Base-by-base conservation (phyloP, 2,888 invertebrate species). In the Beris morrisii region DNA sequence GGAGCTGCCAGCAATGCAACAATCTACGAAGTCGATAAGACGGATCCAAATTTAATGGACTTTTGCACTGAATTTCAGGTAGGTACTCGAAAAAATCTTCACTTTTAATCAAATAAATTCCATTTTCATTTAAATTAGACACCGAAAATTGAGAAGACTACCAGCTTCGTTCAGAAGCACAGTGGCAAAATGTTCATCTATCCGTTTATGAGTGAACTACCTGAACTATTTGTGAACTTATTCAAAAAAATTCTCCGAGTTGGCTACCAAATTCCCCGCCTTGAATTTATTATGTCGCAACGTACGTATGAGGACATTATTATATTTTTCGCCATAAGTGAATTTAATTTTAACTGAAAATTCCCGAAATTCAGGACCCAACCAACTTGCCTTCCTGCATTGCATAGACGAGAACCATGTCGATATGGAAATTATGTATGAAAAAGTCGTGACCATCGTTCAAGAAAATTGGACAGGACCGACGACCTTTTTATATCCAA, bases 251-350 rank as follows among this genome's bases (percentile, higher is more conserved):
- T 81, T n/a, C 66, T 81, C 32, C 73, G 75, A 31, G 81, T 81
- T 6, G 81, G 79, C 4, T 80, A 78, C 67, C 70, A 78, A 9
- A 77, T 81, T 68, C 81, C 81, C 6, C 74, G 79, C 0, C 70
- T 81, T 3, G 81, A 81, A 48, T 79, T 75, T 67, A 59, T 80
- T 4, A 81, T 81, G 80, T 79, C 81, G 3, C 73, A 73, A 13
- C 74, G 81, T 79, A 69, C 66, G 67, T 67, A 44, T 22, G 13
- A 22, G 22, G 22, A 22, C 22, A 22, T 22, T 44, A 48, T 48
- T n/a, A 6, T n/a, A 48, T 48, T 48, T 48, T 13, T 46, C 46
- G 28, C 46, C 9, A 59, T 44, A 6, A 13, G 5, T 59, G 30
- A 31, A 4, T 45, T 46, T 46, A 50, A 32, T 31, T 32, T 46